A percentile compares a stretch with the other conserved stretches of the same genome.
Conservation (phyloP, 1,140 invertebrate species). For the Ceratitis capitata region DNA sequence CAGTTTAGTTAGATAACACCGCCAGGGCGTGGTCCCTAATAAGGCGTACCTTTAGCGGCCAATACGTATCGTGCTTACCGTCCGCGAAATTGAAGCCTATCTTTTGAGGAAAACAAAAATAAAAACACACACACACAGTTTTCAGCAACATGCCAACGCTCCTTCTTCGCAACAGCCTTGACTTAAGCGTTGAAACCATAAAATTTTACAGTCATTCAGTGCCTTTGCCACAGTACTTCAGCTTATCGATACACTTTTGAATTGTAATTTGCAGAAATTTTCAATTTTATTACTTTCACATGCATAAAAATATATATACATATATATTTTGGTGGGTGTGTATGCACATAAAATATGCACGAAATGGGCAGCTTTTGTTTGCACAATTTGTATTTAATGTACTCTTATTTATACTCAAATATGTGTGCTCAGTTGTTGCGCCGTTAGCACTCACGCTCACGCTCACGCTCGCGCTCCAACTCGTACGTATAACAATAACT, state of each 20-base stretch:
- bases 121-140: background rate
- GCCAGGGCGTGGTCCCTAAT: no score
- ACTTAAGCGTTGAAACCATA: background rate
- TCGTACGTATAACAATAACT: background rate
- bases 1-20: no score
- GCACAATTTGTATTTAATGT: conserved; percentile 29
- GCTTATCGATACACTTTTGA: background rate
- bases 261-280: background rate
- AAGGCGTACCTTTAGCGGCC: no score
- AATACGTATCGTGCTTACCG: no score
- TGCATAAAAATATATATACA: background rate
- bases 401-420: background rate
- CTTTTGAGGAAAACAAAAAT: no score
- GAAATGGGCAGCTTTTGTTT: background rate
- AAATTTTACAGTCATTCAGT: conserved; percentile 10
- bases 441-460: background rate
- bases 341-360: background rate
- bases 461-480: background rate
- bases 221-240: background rate
- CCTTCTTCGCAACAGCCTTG: background rate
- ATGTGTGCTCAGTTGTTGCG: background rate
- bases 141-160: no score
- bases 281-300: background rate
- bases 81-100: no score
- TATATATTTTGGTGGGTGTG: background rate